phyloP scores from a whole-genome alignment of 92 coral and sea anemone species.

The Metridium senile region DNA sequence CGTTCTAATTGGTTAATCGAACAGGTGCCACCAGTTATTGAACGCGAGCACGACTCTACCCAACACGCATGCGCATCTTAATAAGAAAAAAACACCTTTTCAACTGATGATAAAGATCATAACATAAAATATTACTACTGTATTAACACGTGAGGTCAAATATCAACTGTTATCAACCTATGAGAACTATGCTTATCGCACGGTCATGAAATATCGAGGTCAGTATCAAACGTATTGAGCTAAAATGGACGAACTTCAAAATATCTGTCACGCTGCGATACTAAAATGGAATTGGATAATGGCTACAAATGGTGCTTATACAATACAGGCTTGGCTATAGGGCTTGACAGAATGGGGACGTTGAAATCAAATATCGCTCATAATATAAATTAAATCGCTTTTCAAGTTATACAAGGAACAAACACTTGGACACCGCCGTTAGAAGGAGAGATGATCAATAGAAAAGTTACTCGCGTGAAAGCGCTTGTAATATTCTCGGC shows the following conservation, averaged over 20 bases:
- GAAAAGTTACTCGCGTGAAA: slow-evolving; percentile 22
- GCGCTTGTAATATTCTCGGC: slow-evolving; percentile 17
- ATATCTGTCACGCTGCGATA: background rate
- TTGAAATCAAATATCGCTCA: background rate
- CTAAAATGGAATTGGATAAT: background rate
- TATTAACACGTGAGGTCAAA: background rate
- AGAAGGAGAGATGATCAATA: slow-evolving; percentile 14
- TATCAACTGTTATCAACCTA: background rate
- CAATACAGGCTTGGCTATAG: background rate
- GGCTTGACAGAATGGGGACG: background rate
- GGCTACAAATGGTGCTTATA: slow-evolving; percentile 9
- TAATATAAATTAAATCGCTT: background rate
- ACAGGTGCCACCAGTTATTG: slow-evolving; percentile 48
- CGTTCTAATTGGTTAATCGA: slow-evolving; percentile 35
- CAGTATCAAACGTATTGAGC: background rate
- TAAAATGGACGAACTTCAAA: slow-evolving; percentile 16
- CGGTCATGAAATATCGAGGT: slow-evolving; percentile 8
- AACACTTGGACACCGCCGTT: background rate
- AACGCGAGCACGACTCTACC: background rate
- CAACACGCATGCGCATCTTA: slow-evolving; percentile 27
- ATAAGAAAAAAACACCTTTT: background rate
- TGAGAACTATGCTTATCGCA: background rate
- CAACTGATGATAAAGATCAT: background rate
- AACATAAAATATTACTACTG: background rate
- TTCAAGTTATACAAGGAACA: background rate